phyloP scores from a whole-genome alignment of 2,797 vertebrate species.

The Manis crassicaudata region DNA sequence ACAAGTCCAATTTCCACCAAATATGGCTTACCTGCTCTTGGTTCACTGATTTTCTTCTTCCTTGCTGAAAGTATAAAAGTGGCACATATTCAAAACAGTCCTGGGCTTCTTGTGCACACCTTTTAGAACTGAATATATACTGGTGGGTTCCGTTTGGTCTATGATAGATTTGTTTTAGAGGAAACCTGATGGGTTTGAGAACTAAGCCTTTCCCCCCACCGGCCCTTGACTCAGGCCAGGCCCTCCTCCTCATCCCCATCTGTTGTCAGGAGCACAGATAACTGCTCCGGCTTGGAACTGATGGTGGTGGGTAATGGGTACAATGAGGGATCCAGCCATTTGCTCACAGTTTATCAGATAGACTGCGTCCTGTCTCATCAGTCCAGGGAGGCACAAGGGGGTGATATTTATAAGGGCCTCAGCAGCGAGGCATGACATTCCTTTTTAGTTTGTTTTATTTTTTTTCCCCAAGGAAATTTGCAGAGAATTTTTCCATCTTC shows the following conservation, averaged over 20 bases:
- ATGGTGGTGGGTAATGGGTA: slow-evolving; percentile 55
- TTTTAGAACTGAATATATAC: not conserved
- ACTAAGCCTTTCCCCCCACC: not conserved
- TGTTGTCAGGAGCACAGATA: slow-evolving; percentile 65
- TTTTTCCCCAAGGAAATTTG: slow-evolving; percentile 45
- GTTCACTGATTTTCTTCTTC: not conserved
- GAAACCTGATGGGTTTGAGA: slow-evolving; percentile 61
- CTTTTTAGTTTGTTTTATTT: slow-evolving; percentile 65
- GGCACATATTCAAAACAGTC: not conserved
- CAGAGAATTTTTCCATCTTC: slow-evolving; percentile 60
- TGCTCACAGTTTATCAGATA: slow-evolving; percentile 69
- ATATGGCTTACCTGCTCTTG: slow-evolving; percentile 24
- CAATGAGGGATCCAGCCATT: slow-evolving; percentile 58
- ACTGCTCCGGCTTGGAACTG: slow-evolving; percentile 20
- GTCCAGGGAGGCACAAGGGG: not conserved
- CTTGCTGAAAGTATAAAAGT: not conserved
- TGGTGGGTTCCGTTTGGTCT: not conserved
- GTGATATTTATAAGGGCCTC: slow-evolving; percentile 65
- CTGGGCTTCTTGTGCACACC: slow-evolving; percentile 21
- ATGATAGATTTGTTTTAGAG: slow-evolving; percentile 63
- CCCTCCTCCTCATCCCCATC: slow-evolving; percentile 58
- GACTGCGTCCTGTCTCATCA: slow-evolving; percentile 50
- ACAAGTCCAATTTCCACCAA: slow-evolving; percentile 14
- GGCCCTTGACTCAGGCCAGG: not conserved
- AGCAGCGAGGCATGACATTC: slow-evolving; percentile 56